Evolutionary conservation across 2,888 invertebrate species (phyloP).

Genomic region (Drosophila neotestacea): DNA sequence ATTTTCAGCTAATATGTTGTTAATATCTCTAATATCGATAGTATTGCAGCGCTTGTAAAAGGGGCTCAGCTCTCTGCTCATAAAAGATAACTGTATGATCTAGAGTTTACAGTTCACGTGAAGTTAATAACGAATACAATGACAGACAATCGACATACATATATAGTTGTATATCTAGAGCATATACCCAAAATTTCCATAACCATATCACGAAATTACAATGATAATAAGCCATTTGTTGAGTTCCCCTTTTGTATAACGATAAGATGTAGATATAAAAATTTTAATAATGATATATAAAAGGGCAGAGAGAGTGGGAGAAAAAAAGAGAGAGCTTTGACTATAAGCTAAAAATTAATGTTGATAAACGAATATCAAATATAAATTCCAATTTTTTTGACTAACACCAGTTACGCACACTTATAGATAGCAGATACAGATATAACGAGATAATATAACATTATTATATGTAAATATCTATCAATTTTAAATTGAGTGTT

Average conservation of each 20-base stretch:
- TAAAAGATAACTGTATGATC: constrained; percentile 5
- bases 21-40: background rate
- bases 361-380: constrained; percentile 71
- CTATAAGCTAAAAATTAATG: constrained; percentile 73
- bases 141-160: constrained; percentile 33
- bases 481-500: constrained; percentile 40
- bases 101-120: constrained; percentile 17
- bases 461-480: constrained; percentile 20
- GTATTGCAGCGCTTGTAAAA: background rate
- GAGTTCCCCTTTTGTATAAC: background rate
- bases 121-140: constrained; percentile 26
- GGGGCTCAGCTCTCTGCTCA: constrained; percentile 28
- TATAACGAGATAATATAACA: constrained; percentile 42
- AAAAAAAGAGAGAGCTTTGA: constrained; percentile 15
- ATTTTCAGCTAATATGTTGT: background rate
- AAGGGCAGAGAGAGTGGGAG: constrained; percentile 13
- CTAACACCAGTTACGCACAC: constrained; percentile 84
- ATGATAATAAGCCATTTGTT: constrained; percentile 41
- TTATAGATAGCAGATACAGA: constrained; percentile 54
- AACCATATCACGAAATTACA: constrained; percentile 54
- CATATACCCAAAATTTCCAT: constrained; percentile 47
- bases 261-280: constrained; percentile 7
- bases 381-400: constrained; percentile 71
- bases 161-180: constrained; percentile 38
- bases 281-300: constrained; percentile 10